Base-by-base conservation (phyloP, 2,797 vertebrate genomes). In the Malacoraja senta region DNA sequence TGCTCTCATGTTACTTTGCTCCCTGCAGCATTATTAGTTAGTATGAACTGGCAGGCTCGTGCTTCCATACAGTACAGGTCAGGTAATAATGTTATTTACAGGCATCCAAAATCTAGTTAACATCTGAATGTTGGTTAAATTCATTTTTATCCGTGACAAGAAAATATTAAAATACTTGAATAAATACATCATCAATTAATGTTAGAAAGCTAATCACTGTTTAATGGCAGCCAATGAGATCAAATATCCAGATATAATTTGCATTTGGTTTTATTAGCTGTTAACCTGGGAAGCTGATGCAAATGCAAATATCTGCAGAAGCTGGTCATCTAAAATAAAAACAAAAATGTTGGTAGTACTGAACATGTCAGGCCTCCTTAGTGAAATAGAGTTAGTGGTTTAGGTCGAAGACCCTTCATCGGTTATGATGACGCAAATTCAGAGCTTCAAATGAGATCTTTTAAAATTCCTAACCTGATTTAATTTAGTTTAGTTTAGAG, bases 51-150 rank as follows among this genome's bases (percentile, higher is more conserved):
- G 29, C 26, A 86, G 15, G 13, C 61, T 63, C 15, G 1, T 29
- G 29, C 35, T 35, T 2, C 3, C 15, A 35, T 0, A 88, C n/a
- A 35, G 44, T 12, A 63, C 44, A 13, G 72, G 84, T 74, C 93
- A 93, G 93, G 17, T 53, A 32, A 93, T 58, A 93, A 74, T 79
- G 93, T 94, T 94, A 26, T 94, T 94, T 76, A 93, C 95, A 94
- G 94, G 94, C 93, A 3, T 26, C 71, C 81, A 91, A 68, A n/a
- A 21, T 93, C 93, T 93, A 93, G 93, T 91, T 79, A 94, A 93
- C 94, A 95, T 95, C 95, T 95, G 95, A 93, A 95, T 72, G 58
- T 76, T 76, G 83, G 44, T 88, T 8, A 88, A 88, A 88, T 88
- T 68, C 13, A 29, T 32, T 63, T 88, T 88, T 63, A 88, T 19